phyloP scores from a whole-genome alignment of 2,888 invertebrate genomes.

The Acholoe squamosa region DNA sequence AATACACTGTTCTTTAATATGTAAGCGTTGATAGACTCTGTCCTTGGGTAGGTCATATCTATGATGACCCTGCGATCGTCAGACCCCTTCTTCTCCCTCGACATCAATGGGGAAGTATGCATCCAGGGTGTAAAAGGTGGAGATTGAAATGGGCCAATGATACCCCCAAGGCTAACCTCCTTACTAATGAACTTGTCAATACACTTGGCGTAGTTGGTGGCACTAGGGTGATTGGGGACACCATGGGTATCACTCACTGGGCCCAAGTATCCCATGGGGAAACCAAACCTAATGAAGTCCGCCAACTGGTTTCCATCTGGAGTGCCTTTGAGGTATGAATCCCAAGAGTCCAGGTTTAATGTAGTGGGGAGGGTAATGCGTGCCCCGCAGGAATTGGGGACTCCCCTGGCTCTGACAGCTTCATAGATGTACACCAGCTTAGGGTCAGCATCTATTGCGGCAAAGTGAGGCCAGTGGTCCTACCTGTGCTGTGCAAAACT shows the following conservation, averaged over 20 bases:
- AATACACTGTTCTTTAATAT: background rate
- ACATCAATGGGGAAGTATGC: background rate
- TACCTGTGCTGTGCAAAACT: no score
- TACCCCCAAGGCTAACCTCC: background rate
- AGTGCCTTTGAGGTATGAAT: background rate
- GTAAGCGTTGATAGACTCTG: background rate
- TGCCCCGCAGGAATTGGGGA: background rate
- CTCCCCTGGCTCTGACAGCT: background rate
- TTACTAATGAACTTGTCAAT: background rate
- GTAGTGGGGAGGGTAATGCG: background rate
- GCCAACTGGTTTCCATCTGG: background rate
- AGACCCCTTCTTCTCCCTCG: background rate
- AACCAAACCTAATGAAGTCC: background rate
- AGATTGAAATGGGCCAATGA: background rate
- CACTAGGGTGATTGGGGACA: background rate
- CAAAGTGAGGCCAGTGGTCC: no score
- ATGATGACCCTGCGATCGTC: background rate
- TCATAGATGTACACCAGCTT: background rate
- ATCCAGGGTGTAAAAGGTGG: background rate
- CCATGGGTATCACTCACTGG: background rate
- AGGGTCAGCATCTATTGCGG: no score
- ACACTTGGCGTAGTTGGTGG: background rate
- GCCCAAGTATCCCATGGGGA: background rate
- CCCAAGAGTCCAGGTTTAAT: background rate
- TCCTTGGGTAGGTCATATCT: background rate